Base-by-base conservation (phyloP, 2,797 vertebrate genomes). In the Bryconaethiops microstoma region DNA sequence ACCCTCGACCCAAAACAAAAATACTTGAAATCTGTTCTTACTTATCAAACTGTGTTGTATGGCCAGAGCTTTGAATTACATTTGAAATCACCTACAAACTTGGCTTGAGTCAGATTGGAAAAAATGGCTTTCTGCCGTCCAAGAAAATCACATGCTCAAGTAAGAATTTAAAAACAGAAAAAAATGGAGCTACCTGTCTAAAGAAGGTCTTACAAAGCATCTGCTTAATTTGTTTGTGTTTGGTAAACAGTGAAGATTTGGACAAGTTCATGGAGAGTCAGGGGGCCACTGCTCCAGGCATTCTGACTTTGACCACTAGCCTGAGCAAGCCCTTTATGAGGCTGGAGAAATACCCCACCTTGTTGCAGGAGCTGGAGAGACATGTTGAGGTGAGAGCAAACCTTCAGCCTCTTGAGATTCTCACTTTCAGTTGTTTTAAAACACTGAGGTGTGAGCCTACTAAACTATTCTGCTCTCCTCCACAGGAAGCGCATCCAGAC, bases 281-380 rank as follows among this genome's bases (percentile, higher is more conserved):
- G 91, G 98, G 98, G 71, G 96, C 96, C 0, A 92, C 92, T 72
- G 90, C 90, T 80, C 95, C 96, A 4, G 97, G 98, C 9, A 96
- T 98, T 84, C 92, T 99, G 80, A 95, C 96, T 77, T 92, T 99
- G 88, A 99, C 98, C 82, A 97, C 96, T 73, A 97, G 96, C 83
- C 96, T 99, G 89, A 99, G 98, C 92, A 99, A 97, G 86, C 97
- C 98, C 48, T 99, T 99, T 90, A 96, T 97, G 92, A 95, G 98
- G 85, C 94, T 99, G 73, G 98, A 99, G 85, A 99, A 99, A 84
- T 99, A 99, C 2, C 95, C 96, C 67, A 95, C 95, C 0, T 94
- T 99, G 79, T 92, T 99, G 84, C 97, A 98, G 92, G 98, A 99
- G 92, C 90, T 99, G 85, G 97, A 99, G 92, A 91, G 98, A 85